phyloP scores from a whole-genome alignment of 2,113 vertebrate species.

The Tragelaphus scriptus region DNA sequence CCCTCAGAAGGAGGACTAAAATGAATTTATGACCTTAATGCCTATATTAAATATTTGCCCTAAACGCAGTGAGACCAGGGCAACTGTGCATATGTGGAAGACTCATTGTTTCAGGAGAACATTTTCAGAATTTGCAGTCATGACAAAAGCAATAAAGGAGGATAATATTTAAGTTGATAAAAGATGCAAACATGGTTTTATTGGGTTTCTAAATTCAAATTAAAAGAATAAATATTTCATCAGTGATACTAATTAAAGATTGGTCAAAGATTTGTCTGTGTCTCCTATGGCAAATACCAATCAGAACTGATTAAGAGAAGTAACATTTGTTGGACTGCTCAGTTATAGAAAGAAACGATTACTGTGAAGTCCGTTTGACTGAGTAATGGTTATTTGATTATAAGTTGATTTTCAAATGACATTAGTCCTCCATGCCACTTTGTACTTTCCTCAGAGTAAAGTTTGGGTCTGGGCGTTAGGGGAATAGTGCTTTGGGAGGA shows the following conservation, averaged over 20 bases:
- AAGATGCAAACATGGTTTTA: slow-evolving; percentile 78
- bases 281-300: slow-evolving; percentile 71
- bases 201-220: slow-evolving; percentile 77
- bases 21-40: slow-evolving; percentile 53
- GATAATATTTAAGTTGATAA: slow-evolving; percentile 81
- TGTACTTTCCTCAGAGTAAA: not conserved
- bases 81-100: slow-evolving; percentile 31
- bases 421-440: not conserved
- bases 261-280: slow-evolving; percentile 78
- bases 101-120: slow-evolving; percentile 37
- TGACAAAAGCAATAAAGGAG: slow-evolving; percentile 77
- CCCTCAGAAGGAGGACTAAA: slow-evolving; percentile 33
- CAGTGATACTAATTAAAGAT: slow-evolving; percentile 79
- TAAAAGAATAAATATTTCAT: slow-evolving; percentile 84
- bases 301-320: slow-evolving; percentile 75
- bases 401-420: slow-evolving; percentile 30
- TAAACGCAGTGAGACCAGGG: slow-evolving; percentile 43
- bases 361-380: not conserved
- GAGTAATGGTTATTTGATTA: slow-evolving; percentile 49
- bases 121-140: slow-evolving; percentile 67
- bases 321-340: slow-evolving; percentile 68
- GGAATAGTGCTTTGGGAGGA: not conserved
- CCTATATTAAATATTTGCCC: slow-evolving; percentile 75
- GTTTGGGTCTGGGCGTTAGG: not conserved
- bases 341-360: slow-evolving; percentile 53